Evolutionary conservation across 2,888 invertebrate genomes (phyloP).

Genomic region (Marronus borbonicus): DNA sequence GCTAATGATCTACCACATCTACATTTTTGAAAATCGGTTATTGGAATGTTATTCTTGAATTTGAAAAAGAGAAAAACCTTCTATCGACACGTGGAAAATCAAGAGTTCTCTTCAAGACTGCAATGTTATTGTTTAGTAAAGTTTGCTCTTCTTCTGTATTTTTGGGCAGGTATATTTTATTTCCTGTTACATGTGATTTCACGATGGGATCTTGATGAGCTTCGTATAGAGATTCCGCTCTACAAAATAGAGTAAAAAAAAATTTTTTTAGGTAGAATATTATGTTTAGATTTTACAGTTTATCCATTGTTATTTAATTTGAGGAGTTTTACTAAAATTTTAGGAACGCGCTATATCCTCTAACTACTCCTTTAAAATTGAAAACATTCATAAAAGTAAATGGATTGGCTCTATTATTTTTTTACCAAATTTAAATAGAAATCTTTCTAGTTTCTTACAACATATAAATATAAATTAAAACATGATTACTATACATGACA

Average conservation of each 20-base stretch:
- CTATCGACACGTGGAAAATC: slow-evolving; percentile 62
- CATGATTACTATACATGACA: too few species aligned
- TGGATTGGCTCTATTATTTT: too few species aligned
- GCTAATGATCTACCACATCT: slow-evolving; percentile 64
- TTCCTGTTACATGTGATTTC: slow-evolving; percentile 58
- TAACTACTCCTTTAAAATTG: too few species aligned
- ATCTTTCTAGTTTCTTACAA: too few species aligned
- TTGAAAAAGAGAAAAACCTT: slow-evolving; percentile 58
- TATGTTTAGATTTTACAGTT: slow-evolving; percentile 45
- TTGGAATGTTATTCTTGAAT: slow-evolving; percentile 26
- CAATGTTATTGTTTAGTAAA: slow-evolving; percentile 56
- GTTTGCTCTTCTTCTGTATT: slow-evolving; percentile 53
- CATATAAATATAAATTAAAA: too few species aligned
- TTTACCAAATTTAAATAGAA: too few species aligned
- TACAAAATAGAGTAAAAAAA: slow-evolving; percentile 54
- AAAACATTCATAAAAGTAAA: too few species aligned
- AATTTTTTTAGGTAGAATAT: not conserved
- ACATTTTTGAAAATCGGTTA: not conserved
- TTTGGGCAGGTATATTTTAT: slow-evolving; percentile 60
- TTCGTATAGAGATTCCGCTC: slow-evolving; percentile 62
- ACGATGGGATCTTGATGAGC: slow-evolving; percentile 63
- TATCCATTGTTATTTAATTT: slow-evolving; percentile 39
- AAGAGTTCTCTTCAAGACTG: slow-evolving; percentile 56
- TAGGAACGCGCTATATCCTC: too few species aligned
- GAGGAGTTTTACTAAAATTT: too few species aligned